Percentiles rank a stretch among this genome's conserved stretches.
Evolutionary conservation across 2,888 invertebrate genomes (phyloP).

Genomic region (Eupithecia tripunctaria): DNA sequence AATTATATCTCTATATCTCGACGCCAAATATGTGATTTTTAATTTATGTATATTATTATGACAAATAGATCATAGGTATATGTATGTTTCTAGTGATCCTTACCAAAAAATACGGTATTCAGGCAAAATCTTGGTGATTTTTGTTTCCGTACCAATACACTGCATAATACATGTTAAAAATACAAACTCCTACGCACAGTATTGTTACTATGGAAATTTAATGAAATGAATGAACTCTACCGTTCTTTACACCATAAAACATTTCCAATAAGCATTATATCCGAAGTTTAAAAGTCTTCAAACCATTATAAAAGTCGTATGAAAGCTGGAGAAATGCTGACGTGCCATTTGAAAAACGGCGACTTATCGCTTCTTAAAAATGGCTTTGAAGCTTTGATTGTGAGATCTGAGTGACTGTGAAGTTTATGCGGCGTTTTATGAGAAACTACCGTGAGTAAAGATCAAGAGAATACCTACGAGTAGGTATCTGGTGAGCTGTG

Average conservation of each 20-base stretch:
- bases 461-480: background rate
- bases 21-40: too few relatives aligned
- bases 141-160: too few relatives aligned
- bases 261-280: background rate
- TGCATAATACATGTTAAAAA: too few relatives aligned
- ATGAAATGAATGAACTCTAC: background rate
- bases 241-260: background rate
- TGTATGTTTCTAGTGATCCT: background rate
- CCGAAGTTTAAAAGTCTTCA: slow-evolving; percentile 1
- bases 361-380: slow-evolving; percentile 24
- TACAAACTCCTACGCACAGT: too few relatives aligned
- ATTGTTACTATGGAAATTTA: too few relatives aligned
- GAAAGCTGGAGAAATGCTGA: slow-evolving; percentile 1
- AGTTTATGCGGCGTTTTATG: slow-evolving; percentile 24
- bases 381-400: slow-evolving; percentile 23
- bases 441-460: slow-evolving; percentile 5
- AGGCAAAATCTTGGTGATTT: too few relatives aligned
- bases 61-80: too few relatives aligned
- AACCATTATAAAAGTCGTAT: background rate
- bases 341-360: slow-evolving; percentile 25
- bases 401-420: slow-evolving; percentile 23
- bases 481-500: too few relatives aligned
- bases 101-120: too few relatives aligned
- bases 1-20: too few relatives aligned
- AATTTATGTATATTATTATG: too few relatives aligned